Conservation (phyloP, 2,797 vertebrate species). For the Xenops minutus region DNA sequence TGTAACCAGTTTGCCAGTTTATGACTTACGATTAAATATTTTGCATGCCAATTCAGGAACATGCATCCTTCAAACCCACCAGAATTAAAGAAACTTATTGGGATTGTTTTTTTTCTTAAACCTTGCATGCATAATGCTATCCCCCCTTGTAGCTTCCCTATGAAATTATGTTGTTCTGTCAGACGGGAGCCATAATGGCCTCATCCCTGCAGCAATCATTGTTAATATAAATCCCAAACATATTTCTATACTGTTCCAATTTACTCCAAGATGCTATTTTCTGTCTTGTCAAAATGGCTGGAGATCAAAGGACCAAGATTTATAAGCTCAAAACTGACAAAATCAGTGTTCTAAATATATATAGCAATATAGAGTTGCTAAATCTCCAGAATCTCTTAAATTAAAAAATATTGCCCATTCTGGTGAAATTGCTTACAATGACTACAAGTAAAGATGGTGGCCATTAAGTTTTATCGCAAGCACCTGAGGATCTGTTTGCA, state of each 20-base stretch:
- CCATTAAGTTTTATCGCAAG: conserved; percentile 84
- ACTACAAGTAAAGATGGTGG: conserved; percentile 83
- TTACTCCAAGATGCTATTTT: conserved; percentile 77
- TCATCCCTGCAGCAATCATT: conserved; percentile 93
- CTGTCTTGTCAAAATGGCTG: conserved; percentile 76
- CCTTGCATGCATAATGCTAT: conserved; percentile 62
- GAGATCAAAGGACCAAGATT: conserved; percentile 83
- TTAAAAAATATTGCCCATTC: conserved; percentile 86
- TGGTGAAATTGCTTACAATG: conserved; percentile 85
- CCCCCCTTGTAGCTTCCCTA: conserved; percentile 56
- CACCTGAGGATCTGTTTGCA: conserved; percentile 82
- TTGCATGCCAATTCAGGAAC: not conserved
- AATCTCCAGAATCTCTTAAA: conserved; percentile 83
- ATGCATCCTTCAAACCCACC: not conserved
- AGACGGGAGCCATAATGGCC: conserved; percentile 87
- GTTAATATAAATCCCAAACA: conserved; percentile 86
- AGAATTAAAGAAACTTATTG: conserved; percentile 28
- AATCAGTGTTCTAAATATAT: conserved; percentile 80
- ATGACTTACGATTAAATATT: not conserved
- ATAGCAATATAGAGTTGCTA: conserved; percentile 78
- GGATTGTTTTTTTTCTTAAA: not conserved
- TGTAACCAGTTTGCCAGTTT: not conserved
- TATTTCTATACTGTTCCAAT: conserved; percentile 78
- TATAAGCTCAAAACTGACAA: conserved; percentile 84
- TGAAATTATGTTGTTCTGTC: conserved; percentile 80